Base-by-base conservation (phyloP, 2,797 vertebrate species). In the Coregonus sp. region DNA sequence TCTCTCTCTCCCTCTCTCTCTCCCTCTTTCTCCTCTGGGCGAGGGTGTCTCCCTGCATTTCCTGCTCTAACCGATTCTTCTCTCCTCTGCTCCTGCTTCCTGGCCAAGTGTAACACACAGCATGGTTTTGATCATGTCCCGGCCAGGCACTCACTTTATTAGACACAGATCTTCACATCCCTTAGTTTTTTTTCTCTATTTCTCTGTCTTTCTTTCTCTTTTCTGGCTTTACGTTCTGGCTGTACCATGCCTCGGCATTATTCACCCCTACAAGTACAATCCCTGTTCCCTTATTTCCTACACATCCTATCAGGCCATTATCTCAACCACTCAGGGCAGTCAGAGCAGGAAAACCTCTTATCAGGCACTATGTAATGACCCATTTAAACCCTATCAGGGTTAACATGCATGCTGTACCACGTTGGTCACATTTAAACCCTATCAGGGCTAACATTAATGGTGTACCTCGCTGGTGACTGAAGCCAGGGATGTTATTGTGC, bases 291-390 rank as follows among this genome's bases (percentile, higher is more conserved):
- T n/a, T 73, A 37, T 66, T 78, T 31, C 25, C 25, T 73, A 69
- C 33, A 14, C 33, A 25, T 75, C 73, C 75, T 63, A 50, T 70
- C 40, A 3, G 35, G 40, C 74, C 76, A 73, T 83, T 89, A 88
- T 91, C 84, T 80, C 80, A 76, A 47, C 54, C 69, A 25, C 67
- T 52, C 80, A 80, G 80, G 75, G 70, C 11, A 9, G 20, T 51
- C 68, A 54, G 81, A 61, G 75, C 82, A 85, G 84, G 84, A 88
- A 88, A 78, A 9, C 15, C 25, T 79, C 70, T 74, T 61, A 4
- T 7, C n/a, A 37, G 51, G 73, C 51, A 31, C 11, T 20, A 40
- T 56, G 15, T 54, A 4, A 20, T 63, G 9, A 20, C n/a, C 25
- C 51, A 33, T 4, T 18, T 80, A 72, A 50, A n/a, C 31, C 66